Percentiles rank a stretch among this genome's conserved stretches.
Evolutionary conservation across 2,797 vertebrate genomes (phyloP).

Genomic region (Alfaro cultratus): DNA sequence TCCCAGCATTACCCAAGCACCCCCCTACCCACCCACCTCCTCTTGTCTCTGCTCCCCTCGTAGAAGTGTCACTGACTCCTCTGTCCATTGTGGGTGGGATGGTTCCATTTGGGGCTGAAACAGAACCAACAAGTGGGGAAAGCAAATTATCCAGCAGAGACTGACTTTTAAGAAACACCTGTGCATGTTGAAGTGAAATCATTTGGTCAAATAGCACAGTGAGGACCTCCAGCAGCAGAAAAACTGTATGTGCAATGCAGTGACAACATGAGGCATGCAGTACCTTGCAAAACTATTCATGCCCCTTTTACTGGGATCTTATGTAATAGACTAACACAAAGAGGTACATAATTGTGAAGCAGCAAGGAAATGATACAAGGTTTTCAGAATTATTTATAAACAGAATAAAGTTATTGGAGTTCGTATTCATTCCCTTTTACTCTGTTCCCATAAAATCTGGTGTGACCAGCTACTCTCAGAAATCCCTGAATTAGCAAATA

Average conservation of each 20-base stretch:
- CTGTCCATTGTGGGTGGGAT: constrained; percentile 66
- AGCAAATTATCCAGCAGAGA: constrained; percentile 2
- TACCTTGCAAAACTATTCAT: neutral
- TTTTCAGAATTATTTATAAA: neutral
- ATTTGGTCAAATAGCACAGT: neutral
- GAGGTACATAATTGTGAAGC: neutral
- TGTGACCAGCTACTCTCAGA: neutral
- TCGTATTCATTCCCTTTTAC: neutral
- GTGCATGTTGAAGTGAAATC: neutral
- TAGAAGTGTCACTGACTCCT: constrained; percentile 65
- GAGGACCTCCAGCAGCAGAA: neutral
- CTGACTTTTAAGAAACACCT: constrained; percentile 7
- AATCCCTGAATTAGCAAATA: neutral
- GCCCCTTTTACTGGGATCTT: neutral
- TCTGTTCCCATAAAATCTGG: neutral
- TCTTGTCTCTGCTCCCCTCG: constrained; percentile 71
- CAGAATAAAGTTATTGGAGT: neutral
- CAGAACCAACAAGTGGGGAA: constrained; percentile 14
- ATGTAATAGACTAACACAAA: neutral
- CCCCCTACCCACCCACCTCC: constrained; percentile 48
- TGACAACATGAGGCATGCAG: neutral
- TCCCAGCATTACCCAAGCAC: constrained; percentile 78
- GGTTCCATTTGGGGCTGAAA: constrained; percentile 42
- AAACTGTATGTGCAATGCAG: neutral
- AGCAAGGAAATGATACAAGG: neutral